Evolutionary conservation across 2,797 vertebrate species (phyloP).

Genomic region (Tenualosa ilisha): DNA sequence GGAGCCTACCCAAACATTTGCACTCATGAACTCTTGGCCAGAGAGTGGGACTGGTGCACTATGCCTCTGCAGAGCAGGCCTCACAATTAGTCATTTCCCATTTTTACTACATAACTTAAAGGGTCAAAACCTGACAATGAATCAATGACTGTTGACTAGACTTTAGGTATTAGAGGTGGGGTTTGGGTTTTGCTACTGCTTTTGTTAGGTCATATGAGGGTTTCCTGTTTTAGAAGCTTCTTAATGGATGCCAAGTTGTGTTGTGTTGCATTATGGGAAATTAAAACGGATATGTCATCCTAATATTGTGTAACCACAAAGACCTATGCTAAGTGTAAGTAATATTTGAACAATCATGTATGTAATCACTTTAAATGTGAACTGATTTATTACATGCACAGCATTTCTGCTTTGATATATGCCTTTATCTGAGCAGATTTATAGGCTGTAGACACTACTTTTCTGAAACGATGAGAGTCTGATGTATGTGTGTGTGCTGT

Average conservation of each 20-base stretch:
- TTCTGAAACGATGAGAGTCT: not conserved
- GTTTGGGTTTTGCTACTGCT: not conserved
- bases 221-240: not conserved
- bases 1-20: not conserved
- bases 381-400: not conserved
- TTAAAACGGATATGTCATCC: no score
- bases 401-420: no score
- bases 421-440: no score
- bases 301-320: no score
- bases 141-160: not conserved
- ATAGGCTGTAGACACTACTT: no score
- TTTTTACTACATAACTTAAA: not conserved
- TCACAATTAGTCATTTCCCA: not conserved
- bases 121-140: not conserved
- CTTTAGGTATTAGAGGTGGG: not conserved
- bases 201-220: not conserved
- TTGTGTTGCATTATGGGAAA: no score
- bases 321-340: no score
- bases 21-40: not conserved
- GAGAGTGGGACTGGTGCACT: not conserved
- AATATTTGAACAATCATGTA: not conserved
- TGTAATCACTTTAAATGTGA: not conserved
- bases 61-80: no score
- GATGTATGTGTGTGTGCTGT: not conserved
- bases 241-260: no score